These are phyloP conservation scores for Altica lythri DNA, from an alignment of 2,888 invertebrate genomes.

Conservation along the genomic window DNA sequence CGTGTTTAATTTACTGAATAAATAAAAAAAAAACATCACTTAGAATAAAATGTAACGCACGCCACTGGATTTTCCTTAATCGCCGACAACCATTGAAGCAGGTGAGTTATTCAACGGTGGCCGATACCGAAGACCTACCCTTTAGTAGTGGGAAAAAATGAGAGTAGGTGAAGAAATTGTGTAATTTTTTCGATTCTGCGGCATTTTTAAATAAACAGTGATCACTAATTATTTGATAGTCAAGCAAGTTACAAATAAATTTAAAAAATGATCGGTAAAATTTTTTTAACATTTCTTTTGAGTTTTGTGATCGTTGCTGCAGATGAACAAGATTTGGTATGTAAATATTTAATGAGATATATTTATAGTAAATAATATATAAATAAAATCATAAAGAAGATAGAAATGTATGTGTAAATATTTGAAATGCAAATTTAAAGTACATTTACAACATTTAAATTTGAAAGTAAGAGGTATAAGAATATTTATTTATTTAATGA, in stretches of 20 bases:
- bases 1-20: too few relatives aligned
- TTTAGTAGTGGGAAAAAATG: conserved; percentile 26
- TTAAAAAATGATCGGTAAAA: conserved; percentile 16
- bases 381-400: neutral
- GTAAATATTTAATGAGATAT: too few relatives aligned
- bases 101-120: conserved; percentile 14
- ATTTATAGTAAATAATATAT: too few relatives aligned
- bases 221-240: conserved; percentile 7
- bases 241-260: neutral
- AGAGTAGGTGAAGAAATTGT: conserved; percentile 35
- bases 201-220: conserved; percentile 24
- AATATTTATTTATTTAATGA: neutral
- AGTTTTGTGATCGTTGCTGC: conserved; percentile 4
- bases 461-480: neutral
- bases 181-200: conserved; percentile 31
- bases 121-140: conserved; percentile 18
- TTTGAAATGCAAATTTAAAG: neutral
- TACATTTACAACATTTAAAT: neutral
- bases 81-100: conserved; percentile 2
- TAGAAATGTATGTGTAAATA: neutral
- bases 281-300: conserved; percentile 5
- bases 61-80: conserved; percentile 3
- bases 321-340: conserved; percentile 19
- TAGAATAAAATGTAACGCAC: neutral
- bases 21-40: neutral